These are phyloP conservation scores for Thalassarche chlororhynchos DNA, from an alignment of 2,113 vertebrate genomes.

Conservation along the genomic window DNA sequence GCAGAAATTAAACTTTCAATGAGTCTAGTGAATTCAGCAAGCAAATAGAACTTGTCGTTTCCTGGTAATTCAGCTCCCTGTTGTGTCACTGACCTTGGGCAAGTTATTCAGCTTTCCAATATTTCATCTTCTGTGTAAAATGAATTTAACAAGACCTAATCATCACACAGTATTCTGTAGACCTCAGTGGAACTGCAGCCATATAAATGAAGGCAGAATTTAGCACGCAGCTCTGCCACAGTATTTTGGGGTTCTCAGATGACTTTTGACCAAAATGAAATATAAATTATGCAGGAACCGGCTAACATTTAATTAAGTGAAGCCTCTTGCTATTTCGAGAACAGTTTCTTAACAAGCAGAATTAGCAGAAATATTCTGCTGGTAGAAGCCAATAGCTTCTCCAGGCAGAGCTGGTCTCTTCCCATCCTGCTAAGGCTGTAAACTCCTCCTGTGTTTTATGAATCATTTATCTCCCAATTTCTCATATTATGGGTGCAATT, in stretches of 20 bases:
- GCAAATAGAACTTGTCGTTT: not conserved
- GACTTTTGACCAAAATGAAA: constrained; percentile 50
- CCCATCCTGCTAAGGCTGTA: not conserved
- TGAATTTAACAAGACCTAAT: constrained; percentile 9
- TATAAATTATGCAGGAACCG: not conserved
- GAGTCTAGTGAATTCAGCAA: not conserved
- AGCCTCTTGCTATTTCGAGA: constrained; percentile 8
- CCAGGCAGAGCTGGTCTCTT: not conserved
- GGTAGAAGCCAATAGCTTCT: not conserved
- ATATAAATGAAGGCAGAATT: not conserved
- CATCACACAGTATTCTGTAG: not conserved
- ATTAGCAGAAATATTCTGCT: not conserved
- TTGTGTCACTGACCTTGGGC: constrained; percentile 41
- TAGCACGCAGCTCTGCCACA: not conserved
- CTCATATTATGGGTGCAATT: not conserved
- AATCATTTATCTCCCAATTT: not conserved
- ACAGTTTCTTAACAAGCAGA: not conserved
- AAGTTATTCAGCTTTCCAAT: constrained; percentile 11
- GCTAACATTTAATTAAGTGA: constrained; percentile 38
- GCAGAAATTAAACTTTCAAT: constrained; percentile 6
- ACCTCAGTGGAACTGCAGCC: not conserved
- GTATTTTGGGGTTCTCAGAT: not conserved
- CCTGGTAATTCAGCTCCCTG: not conserved
- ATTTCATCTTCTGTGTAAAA: constrained; percentile 6
- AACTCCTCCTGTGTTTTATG: not conserved